phyloP scores from a whole-genome alignment of 2,888 invertebrate species.

The Scotopteryx bipunctaria region DNA sequence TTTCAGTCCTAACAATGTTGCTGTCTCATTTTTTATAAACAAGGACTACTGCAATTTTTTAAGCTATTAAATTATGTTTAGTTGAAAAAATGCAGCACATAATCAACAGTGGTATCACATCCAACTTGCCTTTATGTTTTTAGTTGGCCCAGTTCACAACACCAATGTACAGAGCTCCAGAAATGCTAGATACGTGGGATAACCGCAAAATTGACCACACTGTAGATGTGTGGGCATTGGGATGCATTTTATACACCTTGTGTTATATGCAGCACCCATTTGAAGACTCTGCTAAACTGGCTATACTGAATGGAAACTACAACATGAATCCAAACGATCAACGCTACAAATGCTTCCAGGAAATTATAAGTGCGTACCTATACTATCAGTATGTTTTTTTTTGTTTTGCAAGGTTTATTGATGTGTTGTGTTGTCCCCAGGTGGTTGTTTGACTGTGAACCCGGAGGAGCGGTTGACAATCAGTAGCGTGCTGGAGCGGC shows the following conservation, averaged over 20 bases:
- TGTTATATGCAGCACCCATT: conserved; percentile 98
- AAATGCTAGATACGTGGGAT: conserved; percentile 99
- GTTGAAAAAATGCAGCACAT: too few relatives aligned
- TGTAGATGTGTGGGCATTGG: conserved; percentile 98
- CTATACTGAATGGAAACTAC: conserved; percentile 98
- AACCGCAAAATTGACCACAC: conserved; percentile 96
- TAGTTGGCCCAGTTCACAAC: conserved; percentile 91
- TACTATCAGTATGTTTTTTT: conserved; percentile 2
- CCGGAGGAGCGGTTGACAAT: conserved; percentile 92
- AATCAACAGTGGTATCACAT: too few relatives aligned
- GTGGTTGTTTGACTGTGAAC: conserved; percentile 91
- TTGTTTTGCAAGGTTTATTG: conserved; percentile 1
- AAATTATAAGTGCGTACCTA: conserved; percentile 93
- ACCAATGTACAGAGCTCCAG: conserved; percentile 98
- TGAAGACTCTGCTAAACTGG: conserved; percentile 96
- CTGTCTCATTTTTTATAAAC: too few relatives aligned
- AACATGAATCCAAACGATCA: conserved; percentile 91
- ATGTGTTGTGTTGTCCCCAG: conserved; percentile 68
- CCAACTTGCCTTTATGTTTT: conserved; percentile 43
- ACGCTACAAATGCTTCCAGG: conserved; percentile 92
- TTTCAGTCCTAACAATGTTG: too few relatives aligned
- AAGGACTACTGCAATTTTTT: too few relatives aligned
- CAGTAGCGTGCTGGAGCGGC: conserved; percentile 90
- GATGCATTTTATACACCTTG: conserved; percentile 96
- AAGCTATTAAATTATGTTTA: too few relatives aligned